Evolutionary conservation across 2,797 vertebrate species (phyloP).

Genomic region (Acanthornis magna): DNA sequence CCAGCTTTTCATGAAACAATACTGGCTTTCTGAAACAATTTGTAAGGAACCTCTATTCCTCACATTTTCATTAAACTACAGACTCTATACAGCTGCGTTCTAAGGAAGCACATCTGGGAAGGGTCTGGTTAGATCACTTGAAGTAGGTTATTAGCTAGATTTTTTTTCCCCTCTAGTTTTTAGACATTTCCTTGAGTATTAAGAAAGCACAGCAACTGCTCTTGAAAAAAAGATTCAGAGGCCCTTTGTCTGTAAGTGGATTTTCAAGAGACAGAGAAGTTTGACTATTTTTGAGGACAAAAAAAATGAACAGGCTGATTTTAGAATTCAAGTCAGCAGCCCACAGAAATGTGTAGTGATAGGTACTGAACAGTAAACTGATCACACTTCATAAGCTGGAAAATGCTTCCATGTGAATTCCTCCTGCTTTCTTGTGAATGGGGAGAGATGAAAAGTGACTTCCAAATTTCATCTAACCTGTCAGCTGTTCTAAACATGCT

Average conservation of each 20-base stretch:
- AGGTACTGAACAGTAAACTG: background rate
- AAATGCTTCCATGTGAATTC: background rate
- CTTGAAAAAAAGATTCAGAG: background rate
- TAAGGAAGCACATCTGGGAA: background rate
- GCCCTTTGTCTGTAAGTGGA: background rate
- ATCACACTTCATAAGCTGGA: background rate
- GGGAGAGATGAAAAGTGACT: background rate
- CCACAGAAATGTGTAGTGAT: background rate
- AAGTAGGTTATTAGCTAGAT: background rate
- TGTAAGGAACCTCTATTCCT: background rate
- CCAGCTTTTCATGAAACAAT: background rate
- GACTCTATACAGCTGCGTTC: background rate
- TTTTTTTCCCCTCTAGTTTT: background rate
- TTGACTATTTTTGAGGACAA: background rate
- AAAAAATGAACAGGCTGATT: background rate
- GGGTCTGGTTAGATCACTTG: background rate
- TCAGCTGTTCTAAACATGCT: background rate
- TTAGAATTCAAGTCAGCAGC: background rate
- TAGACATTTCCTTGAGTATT: background rate
- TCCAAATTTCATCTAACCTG: background rate
- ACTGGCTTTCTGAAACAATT: background rate
- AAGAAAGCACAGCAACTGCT: background rate
- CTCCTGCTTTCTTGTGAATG: background rate
- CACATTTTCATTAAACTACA: background rate
- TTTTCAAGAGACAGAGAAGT: background rate